phyloP scores from a whole-genome alignment of 2,113 vertebrate genomes.

The Saimiri boliviensis region DNA sequence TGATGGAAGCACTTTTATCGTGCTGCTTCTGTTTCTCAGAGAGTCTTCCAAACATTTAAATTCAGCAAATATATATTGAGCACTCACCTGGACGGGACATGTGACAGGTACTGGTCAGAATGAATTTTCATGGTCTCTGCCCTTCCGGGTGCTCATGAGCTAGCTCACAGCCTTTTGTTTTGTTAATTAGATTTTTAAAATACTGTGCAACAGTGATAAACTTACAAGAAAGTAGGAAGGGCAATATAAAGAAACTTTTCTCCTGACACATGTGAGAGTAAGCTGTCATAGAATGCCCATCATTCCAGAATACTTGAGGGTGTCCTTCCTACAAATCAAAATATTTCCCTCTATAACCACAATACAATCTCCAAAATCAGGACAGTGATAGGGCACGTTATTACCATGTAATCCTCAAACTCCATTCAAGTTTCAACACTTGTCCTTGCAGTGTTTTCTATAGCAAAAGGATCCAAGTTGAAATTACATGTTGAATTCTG shows the following conservation, averaged over 20 bases:
- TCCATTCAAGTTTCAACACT: neutral
- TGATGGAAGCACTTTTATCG: neutral
- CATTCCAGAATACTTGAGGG: neutral
- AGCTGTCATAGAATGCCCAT: neutral
- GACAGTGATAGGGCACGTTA: neutral
- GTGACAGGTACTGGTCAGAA: neutral
- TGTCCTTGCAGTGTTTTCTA: neutral
- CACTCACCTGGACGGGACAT: neutral
- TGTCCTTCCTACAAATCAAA: neutral
- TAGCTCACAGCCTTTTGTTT: neutral
- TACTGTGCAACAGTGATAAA: constrained; percentile 23
- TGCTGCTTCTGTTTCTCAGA: neutral
- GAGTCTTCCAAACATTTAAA: constrained; percentile 14
- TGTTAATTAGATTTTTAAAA: neutral
- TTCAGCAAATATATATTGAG: neutral
- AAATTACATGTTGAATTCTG: neutral
- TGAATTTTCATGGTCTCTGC: neutral
- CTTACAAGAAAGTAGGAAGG: neutral
- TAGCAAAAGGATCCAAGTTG: neutral
- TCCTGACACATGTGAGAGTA: neutral
- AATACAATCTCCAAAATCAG: neutral
- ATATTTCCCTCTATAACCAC: neutral
- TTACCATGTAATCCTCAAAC: neutral
- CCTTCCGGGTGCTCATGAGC: neutral
- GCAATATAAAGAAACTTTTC: neutral